Conservation (phyloP, 2,797 vertebrate species). For the Silurus aristotelis region DNA sequence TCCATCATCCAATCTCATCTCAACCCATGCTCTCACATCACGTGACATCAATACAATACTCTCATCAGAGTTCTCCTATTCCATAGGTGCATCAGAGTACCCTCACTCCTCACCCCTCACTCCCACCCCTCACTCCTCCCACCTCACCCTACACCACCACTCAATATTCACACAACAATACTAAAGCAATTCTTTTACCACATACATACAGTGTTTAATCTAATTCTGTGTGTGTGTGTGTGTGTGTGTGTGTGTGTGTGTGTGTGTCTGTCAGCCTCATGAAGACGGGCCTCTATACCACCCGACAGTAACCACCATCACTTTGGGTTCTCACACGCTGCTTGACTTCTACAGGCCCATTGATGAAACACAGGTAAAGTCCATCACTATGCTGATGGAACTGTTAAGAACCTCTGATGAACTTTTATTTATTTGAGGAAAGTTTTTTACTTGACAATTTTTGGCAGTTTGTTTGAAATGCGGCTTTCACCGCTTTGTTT, state of each 20-base stretch:
- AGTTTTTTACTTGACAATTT: not conserved
- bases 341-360: conserved; percentile 85
- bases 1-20: too few species aligned
- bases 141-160: too few species aligned
- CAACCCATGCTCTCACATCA: too few species aligned
- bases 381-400: not conserved
- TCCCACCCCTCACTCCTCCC: too few species aligned
- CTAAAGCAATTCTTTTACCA: too few species aligned
- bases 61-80: too few species aligned
- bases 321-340: conserved; percentile 84
- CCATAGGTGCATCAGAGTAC: too few species aligned
- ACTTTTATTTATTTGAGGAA: not conserved
- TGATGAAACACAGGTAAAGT: conserved; percentile 52
- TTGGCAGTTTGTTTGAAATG: not conserved
- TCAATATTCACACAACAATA: too few species aligned
- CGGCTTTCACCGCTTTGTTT: not conserved
- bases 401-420: not conserved
- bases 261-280: conserved; percentile 73
- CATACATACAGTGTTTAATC: not conserved
- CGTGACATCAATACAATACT: too few species aligned
- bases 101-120: too few species aligned
- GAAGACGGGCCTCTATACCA: conserved; percentile 89
- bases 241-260: not conserved
- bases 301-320: conserved; percentile 88
- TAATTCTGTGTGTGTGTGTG: not conserved